Conservation (phyloP, 2,888 invertebrate genomes). For the Xestia rhomboidea region DNA sequence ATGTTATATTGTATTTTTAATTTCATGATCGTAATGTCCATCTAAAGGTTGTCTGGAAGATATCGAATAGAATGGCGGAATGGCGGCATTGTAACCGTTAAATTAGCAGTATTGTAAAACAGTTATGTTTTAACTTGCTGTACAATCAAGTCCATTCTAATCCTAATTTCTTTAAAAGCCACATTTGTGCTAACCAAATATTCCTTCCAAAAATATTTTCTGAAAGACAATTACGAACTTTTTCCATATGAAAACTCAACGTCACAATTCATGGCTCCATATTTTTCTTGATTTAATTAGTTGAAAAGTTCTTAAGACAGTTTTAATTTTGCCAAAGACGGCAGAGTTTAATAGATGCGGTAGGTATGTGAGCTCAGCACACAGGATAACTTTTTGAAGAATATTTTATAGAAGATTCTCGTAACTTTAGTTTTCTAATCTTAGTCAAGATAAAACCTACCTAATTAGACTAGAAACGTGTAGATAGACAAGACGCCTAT, state of each 20-base stretch:
- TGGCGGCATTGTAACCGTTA: too few relatives aligned
- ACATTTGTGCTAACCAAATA: conserved; percentile 2
- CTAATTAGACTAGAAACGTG: conserved; percentile 1
- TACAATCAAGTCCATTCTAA: too few relatives aligned
- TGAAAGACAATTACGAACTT: conserved; percentile 47
- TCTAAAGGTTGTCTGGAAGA: too few relatives aligned
- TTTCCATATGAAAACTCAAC: conserved; percentile 29
- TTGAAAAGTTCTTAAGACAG: conserved; percentile 61
- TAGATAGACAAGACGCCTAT: not conserved
- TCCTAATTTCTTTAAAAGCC: conserved; percentile 2
- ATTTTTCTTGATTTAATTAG: conserved; percentile 70
- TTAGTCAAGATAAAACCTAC: conserved; percentile 10
- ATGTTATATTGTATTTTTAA: too few relatives aligned
- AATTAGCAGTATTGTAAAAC: too few relatives aligned
- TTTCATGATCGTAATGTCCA: too few relatives aligned
- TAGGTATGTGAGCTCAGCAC: conserved; percentile 34
- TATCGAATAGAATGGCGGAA: too few relatives aligned
- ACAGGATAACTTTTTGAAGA: conserved; percentile 44
- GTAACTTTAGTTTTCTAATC: conserved; percentile 35
- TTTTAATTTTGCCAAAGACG: conserved; percentile 68
- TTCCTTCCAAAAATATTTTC: conserved; percentile 1
- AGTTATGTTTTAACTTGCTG: too few relatives aligned
- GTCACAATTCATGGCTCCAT: conserved; percentile 39
- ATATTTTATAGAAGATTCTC: conserved; percentile 36
- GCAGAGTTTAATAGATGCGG: conserved; percentile 54